phyloP scores from a whole-genome alignment of 2,888 invertebrate genomes.

The Drosophila leonis region DNA sequence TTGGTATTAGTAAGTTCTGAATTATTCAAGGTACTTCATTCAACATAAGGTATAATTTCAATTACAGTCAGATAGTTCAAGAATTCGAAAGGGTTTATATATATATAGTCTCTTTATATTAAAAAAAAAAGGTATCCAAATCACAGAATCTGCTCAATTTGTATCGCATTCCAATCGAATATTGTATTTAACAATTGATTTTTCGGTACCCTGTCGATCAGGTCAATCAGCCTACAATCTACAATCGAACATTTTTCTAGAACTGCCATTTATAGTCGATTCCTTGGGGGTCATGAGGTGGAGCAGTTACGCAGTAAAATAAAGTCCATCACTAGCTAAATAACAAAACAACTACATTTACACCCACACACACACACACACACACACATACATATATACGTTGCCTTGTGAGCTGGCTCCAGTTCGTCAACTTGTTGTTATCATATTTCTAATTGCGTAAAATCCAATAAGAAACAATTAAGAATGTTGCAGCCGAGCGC shows the following conservation, averaged over 20 bases:
- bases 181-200: too few relatives aligned
- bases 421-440: constrained; percentile 53
- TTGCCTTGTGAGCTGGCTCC: constrained; percentile 25
- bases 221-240: not conserved
- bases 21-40: too few relatives aligned
- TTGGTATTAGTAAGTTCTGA: too few relatives aligned
- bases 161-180: too few relatives aligned
- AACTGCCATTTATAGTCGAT: not conserved
- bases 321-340: constrained; percentile 7
- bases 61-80: too few relatives aligned
- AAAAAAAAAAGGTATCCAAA: too few relatives aligned
- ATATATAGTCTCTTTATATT: too few relatives aligned
- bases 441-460: constrained; percentile 37
- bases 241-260: not conserved
- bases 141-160: too few relatives aligned
- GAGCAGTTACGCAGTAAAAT: constrained; percentile 26
- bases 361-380: not conserved
- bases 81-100: too few relatives aligned
- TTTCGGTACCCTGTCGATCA: too few relatives aligned
- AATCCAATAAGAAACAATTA: constrained; percentile 32
- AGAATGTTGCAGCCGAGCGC: not conserved
- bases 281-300: constrained; percentile 6
- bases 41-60: too few relatives aligned
- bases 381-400: not conserved
- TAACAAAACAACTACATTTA: constrained; percentile 25